phyloP scores from a whole-genome alignment of 2,797 vertebrate genomes.

The Serranus cabrilla region DNA sequence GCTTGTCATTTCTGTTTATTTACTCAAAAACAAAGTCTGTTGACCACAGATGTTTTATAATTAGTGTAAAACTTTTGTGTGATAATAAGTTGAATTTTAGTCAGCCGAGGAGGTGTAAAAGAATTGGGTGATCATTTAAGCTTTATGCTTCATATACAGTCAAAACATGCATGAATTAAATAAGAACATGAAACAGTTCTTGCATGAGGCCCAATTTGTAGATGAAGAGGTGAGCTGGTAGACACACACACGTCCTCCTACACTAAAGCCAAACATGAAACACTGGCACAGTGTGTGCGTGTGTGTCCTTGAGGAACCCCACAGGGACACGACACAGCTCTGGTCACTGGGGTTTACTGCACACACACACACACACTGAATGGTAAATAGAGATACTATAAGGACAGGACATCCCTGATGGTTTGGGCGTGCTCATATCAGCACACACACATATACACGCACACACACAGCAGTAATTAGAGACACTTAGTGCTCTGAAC shows the following conservation, averaged over 20 bases:
- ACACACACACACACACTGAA: not conserved
- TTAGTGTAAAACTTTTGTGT: no score
- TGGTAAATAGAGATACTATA: slow-evolving; percentile 55
- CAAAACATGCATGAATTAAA: no score
- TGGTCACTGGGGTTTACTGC: slow-evolving; percentile 8
- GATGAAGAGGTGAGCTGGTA: slow-evolving; percentile 3
- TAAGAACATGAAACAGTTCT: no score
- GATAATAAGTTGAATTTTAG: no score
- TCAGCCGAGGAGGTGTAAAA: no score
- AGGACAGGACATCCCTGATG: slow-evolving; percentile 52
- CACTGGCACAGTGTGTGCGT: not conserved
- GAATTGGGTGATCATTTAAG: no score
- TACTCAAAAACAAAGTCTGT: no score
- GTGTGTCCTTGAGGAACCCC: slow-evolving; percentile 65
- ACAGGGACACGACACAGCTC: slow-evolving; percentile 42
- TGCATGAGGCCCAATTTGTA: not conserved
- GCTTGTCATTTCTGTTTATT: no score
- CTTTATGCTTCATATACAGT: no score
- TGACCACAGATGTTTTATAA: no score
- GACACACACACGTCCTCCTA: not conserved
- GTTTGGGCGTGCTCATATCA: slow-evolving; percentile 52
- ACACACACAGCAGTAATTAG: slow-evolving; percentile 81
- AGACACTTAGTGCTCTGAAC: slow-evolving; percentile 81
- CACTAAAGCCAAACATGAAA: slow-evolving; percentile 5
- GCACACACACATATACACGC: slow-evolving; percentile 29